Conservation (phyloP, 2,888 invertebrate genomes). For the Shargacucullia verbasci region DNA sequence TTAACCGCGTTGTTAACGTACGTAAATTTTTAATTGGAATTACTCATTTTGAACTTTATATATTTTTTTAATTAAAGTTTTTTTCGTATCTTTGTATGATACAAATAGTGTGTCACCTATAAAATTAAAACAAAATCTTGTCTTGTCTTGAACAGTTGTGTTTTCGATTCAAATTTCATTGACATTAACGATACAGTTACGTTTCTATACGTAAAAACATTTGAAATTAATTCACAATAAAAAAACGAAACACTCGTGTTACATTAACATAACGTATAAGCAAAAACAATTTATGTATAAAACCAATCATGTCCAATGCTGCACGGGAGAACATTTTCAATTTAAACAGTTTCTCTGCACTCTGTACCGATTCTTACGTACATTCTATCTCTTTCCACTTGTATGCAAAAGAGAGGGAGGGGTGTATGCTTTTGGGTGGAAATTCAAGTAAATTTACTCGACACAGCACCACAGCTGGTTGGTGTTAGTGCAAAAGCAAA, state of each 20-base stretch:
- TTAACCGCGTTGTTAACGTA: too few species aligned
- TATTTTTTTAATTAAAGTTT: too few species aligned
- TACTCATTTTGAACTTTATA: too few species aligned
- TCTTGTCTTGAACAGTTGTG: too few species aligned
- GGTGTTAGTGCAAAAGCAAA: constrained; percentile 62
- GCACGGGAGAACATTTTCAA: constrained; percentile 61
- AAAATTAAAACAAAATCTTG: too few species aligned
- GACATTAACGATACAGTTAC: too few species aligned
- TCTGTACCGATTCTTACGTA: constrained; percentile 42
- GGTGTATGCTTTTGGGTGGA: constrained; percentile 35
- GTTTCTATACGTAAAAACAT: too few species aligned
- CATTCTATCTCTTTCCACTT: constrained; percentile 34
- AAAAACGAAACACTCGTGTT: constrained; percentile 9
- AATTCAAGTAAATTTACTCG: constrained; percentile 58
- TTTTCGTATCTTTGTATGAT: too few species aligned
- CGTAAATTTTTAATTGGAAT: too few species aligned
- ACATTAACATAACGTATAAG: constrained; percentile 36
- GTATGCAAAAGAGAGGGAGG: constrained; percentile 38
- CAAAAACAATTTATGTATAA: constrained; percentile 62
- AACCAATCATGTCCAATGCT: constrained; percentile 62
- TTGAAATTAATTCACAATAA: not conserved
- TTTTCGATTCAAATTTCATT: too few species aligned
- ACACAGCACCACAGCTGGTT: constrained; percentile 40
- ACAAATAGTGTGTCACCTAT: too few species aligned
- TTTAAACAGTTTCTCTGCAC: constrained; percentile 52